phyloP scores from a whole-genome alignment of 2,113 vertebrate species.

The Mobula birostris region DNA sequence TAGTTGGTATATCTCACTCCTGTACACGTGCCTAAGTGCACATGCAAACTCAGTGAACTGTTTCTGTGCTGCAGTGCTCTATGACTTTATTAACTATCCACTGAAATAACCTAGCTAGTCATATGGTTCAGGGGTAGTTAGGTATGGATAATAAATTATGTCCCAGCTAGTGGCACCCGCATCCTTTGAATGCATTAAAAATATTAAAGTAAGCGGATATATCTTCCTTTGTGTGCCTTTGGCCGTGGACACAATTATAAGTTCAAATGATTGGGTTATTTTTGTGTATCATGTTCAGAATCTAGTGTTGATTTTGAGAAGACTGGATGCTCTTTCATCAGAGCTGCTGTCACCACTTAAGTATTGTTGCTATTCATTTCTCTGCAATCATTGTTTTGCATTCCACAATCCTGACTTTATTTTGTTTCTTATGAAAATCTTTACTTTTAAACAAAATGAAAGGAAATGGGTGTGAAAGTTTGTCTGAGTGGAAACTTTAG shows the following conservation, averaged over 20 bases:
- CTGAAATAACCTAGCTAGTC: too few species aligned
- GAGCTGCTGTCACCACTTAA: not conserved
- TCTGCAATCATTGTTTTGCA: not conserved
- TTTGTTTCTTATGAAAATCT: not conserved
- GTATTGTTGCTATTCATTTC: not conserved
- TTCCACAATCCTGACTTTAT: not conserved
- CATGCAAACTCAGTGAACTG: too few species aligned
- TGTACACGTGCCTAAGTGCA: too few species aligned
- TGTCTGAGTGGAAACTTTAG: not conserved
- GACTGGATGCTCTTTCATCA: not conserved
- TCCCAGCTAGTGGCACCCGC: too few species aligned
- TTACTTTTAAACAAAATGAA: not conserved
- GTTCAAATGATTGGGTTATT: not conserved
- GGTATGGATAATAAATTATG: too few species aligned
- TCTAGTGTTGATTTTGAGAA: not conserved
- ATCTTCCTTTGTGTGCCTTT: not conserved
- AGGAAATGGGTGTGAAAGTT: slow-evolving; percentile 6
- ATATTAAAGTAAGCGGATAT: not conserved
- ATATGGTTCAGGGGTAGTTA: too few species aligned
- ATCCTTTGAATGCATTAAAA: too few species aligned
- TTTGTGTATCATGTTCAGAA: not conserved
- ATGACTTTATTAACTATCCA: too few species aligned
- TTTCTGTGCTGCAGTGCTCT: too few species aligned
- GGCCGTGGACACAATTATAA: not conserved
- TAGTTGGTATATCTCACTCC: too few species aligned